Base-by-base conservation (phyloP, 2,797 vertebrate genomes). In the Alosa sapidissima region DNA sequence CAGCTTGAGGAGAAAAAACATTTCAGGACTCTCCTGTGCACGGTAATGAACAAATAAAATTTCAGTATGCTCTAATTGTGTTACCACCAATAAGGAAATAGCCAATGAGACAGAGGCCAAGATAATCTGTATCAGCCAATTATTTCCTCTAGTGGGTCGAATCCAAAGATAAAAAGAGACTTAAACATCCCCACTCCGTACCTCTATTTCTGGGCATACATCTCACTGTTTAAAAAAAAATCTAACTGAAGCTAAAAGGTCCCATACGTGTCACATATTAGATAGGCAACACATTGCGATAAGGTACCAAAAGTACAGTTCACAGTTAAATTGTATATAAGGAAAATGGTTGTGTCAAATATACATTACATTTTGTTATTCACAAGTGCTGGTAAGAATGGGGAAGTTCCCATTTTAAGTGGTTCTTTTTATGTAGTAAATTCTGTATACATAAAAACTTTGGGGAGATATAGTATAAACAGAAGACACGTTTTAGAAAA, bases 291-390 rank as follows among this genome's bases (percentile, higher is more conserved):
- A 81, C 52, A 14, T 81, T 33, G 33, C 52, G 82, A 78, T 78
- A 47, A 78, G 87, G 84, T 78, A 84, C 82, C 82, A 81, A 51
- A 24, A 78, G 72, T 78, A 78, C 72, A 83, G 58, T 94, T 95
- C 94, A 96, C 95, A 96, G 93, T 95, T 88, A 90, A 91, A 87
- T 86, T 91, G 87, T 86, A 91, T 92, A 94, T 93, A 93, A 78
- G 14, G 72, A 78, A 78, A 75, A 78, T 36, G 36, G 14, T 45
- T 47, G 72, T 78, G 72, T 78, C 72, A 78, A 78, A 78, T 78
- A 93, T 94, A 94, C 93, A 93, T 93, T 94, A 94, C 90, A 91
- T 91, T 92, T 90, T 88, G 84, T 89, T 94, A 92, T 92, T 93
- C 90, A 93, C 91, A 94, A 95, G 93, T 94, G 93, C 92, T 94